phyloP scores from a whole-genome alignment of 1,140 invertebrate genomes.

The Drosophila trapezifrons region DNA sequence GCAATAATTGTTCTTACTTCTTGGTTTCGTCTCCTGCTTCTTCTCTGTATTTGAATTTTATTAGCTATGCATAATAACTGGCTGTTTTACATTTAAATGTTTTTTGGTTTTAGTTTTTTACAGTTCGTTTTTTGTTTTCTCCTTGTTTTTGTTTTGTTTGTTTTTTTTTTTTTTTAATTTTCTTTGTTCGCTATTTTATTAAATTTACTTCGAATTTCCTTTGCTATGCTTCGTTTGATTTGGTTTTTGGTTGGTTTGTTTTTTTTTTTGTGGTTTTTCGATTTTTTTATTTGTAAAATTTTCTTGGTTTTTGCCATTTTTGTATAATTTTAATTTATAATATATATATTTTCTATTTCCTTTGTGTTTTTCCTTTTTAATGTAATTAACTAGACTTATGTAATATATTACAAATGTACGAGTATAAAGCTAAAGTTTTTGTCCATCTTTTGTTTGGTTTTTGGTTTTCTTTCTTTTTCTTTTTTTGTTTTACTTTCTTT shows the following conservation, averaged over 20 bases:
- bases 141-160: constrained; percentile 36
- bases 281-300: constrained; percentile 56
- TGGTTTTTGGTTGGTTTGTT: constrained; percentile 57
- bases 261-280: constrained; percentile 42
- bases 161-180: constrained; percentile 41
- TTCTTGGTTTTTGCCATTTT: constrained; percentile 47
- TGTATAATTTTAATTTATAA: constrained; percentile 63
- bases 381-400: constrained; percentile 83
- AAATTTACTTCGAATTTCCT: constrained; percentile 65
- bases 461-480: constrained; percentile 31
- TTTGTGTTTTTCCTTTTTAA: constrained; percentile 48
- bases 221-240: constrained; percentile 78
- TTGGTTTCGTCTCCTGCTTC: constrained; percentile 21
- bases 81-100: constrained; percentile 78
- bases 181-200: constrained; percentile 39
- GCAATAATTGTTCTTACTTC: constrained; percentile 55
- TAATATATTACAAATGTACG: constrained; percentile 84
- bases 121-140: constrained; percentile 58
- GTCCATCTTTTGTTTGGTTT: constrained; percentile 63
- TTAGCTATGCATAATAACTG: constrained; percentile 76
- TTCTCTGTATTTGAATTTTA: constrained; percentile 52
- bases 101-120: constrained; percentile 46
- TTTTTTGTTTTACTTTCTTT: constrained; percentile 10
- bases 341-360: constrained; percentile 54
- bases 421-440: constrained; percentile 84